Base-by-base conservation (phyloP, 2,888 invertebrate genomes). In the Dorcus parallelipipedus region DNA sequence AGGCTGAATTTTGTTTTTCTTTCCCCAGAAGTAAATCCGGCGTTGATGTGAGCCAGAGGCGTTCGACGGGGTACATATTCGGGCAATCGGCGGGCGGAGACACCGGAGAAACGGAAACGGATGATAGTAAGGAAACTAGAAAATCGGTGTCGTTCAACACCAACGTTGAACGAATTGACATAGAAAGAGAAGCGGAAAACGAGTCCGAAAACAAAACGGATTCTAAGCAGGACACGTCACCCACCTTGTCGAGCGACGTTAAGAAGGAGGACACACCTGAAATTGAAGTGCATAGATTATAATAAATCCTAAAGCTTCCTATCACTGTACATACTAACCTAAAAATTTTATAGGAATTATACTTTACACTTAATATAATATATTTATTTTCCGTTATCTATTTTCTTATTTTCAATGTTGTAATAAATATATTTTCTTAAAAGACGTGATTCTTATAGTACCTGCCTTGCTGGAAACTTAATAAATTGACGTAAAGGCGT, bases 131-230 rank as follows among this genome's bases (percentile, higher is more conserved):
- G 10, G 54, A 54, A 17, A 42, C 56, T 17, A 54, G 58, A 20
- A 67, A 77, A 72, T 58, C 76, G 76, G 66, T 72, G 78, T 39
- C 78, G 78, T 71, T 79, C 79, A 69, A 79, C 75, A 73, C 70
- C 79, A n/a, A 76, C 76, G 41, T 41, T 59, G 76, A 48, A 67
- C 74, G 66, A 67, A 71, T 60, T 52, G 60, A 67, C 26, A 68
- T 79, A 60, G 80, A 81, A 58, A 80, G 79, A 67, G 68, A 81
- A 26, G 81, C 81, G 69, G 77, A 78, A 50, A 76, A 75, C 9
- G 71, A 65, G 4, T 4, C 6, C 26, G 26, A 33, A 7, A 4
- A 3, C 6, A 33, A 33, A 33, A 5, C 26, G 26, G 6, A 33
- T 3, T 33, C 26, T 33, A 33, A 33, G 1, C 26, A 33, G 26